Evolutionary conservation across 35 echinoderm and acorn worm genomes (phyloP).

Genomic region (Apostichopus parvimensis): DNA sequence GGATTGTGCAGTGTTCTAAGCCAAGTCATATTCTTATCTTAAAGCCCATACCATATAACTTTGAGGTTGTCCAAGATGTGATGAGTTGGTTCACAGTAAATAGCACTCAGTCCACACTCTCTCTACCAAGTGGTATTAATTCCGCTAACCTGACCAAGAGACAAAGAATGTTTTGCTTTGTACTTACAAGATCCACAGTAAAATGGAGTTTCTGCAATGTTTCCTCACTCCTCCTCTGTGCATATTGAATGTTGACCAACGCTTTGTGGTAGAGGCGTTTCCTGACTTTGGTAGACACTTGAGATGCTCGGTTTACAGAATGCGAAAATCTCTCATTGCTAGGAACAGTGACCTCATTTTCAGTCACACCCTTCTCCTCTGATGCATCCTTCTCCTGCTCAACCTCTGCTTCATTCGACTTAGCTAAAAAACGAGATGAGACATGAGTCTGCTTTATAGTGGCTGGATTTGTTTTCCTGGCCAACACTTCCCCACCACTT

Average conservation of each 20-base stretch:
- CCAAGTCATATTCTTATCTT: too few species aligned
- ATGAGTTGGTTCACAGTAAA: too few species aligned
- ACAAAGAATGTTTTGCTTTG: too few species aligned
- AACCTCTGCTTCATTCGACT: not conserved
- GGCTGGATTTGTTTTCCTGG: too few species aligned
- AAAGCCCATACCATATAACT: too few species aligned
- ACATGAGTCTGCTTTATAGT: too few species aligned
- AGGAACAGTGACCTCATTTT: slow-evolving; percentile 9
- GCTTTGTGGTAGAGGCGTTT: slow-evolving; percentile 76
- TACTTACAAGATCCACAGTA: slow-evolving; percentile 88
- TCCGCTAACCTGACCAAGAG: too few species aligned
- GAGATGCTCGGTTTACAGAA: slow-evolving; percentile 56
- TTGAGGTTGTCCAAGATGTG: too few species aligned
- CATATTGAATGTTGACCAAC: slow-evolving; percentile 82
- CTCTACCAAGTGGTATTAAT: too few species aligned
- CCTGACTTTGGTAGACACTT: slow-evolving; percentile 75
- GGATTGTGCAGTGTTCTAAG: too few species aligned
- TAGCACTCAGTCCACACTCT: too few species aligned
- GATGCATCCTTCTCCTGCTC: slow-evolving; percentile 30
- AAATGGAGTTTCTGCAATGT: slow-evolving; percentile 87
- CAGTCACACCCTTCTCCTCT: slow-evolving; percentile 8
- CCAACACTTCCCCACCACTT: not conserved
- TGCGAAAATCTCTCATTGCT: slow-evolving; percentile 38
- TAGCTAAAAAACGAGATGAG: too few species aligned
- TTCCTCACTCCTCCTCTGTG: slow-evolving; percentile 92